phyloP scores from a whole-genome alignment of 1,140 invertebrate species.

The Zaprionus vittiger region DNA sequence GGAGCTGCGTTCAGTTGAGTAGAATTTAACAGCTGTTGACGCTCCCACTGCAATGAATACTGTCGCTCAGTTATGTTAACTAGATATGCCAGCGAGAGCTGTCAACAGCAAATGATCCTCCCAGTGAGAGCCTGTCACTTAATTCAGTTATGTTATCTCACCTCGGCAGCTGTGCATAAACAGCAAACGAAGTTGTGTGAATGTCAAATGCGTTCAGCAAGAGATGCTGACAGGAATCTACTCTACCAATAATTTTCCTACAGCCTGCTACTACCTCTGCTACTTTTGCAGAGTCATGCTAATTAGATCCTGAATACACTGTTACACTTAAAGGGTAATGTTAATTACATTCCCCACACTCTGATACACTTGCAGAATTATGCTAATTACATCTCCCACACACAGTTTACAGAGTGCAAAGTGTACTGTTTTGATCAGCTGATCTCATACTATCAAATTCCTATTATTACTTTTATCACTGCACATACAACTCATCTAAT shows the following conservation, averaged over 20 bases:
- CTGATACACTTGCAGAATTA: background rate
- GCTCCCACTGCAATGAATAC: background rate
- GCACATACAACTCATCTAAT: slow-evolving; percentile 39
- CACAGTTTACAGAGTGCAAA: slow-evolving; percentile 1
- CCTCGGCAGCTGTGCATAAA: background rate
- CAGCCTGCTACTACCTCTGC: too few relatives aligned
- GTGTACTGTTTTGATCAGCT: background rate
- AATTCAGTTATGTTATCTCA: too few relatives aligned
- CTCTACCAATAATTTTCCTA: background rate
- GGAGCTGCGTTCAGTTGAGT: background rate
- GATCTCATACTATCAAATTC: slow-evolving; percentile 14
- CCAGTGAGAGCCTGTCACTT: background rate
- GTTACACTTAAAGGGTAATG: background rate
- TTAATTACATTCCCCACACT: background rate
- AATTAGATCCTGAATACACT: background rate
- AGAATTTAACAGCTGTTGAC: background rate
- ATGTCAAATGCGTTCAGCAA: background rate
- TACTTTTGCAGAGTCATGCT: background rate
- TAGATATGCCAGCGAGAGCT: background rate
- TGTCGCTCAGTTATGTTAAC: background rate
- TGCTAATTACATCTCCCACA: background rate
- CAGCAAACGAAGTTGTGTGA: background rate
- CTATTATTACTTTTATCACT: slow-evolving; percentile 1
- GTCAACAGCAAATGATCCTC: background rate
- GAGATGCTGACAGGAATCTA: background rate